Conservation (phyloP, 2,888 invertebrate species). For the Eutolmus rufibarbis region DNA sequence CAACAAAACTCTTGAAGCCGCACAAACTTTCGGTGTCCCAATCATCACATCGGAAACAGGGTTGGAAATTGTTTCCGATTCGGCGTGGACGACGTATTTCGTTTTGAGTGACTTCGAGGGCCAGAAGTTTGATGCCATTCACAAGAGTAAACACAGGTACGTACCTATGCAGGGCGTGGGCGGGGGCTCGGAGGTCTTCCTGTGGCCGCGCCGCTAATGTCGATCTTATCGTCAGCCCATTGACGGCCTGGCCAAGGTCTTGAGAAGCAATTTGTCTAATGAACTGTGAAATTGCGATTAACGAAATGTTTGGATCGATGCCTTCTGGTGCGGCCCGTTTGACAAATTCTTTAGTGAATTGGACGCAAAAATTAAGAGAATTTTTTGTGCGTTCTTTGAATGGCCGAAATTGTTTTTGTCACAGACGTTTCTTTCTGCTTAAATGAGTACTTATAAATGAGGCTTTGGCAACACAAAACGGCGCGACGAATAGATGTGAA, state of each 20-base stretch:
- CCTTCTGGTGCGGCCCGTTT: neutral
- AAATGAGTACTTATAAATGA: neutral
- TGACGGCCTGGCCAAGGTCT: neutral
- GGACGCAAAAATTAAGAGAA: neutral
- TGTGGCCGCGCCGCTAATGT: neutral
- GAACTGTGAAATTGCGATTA: slow-evolving; percentile 7
- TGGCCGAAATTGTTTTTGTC: neutral
- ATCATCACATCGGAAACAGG: slow-evolving; percentile 71
- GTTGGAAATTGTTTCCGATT: slow-evolving; percentile 68
- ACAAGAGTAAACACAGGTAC: slow-evolving; percentile 70
- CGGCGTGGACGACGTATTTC: slow-evolving; percentile 71
- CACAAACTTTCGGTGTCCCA: slow-evolving; percentile 70
- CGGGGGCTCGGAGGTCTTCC: neutral
- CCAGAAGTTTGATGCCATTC: slow-evolving; percentile 70
- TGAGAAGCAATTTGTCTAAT: slow-evolving; percentile 7
- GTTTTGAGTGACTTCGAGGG: slow-evolving; percentile 76
- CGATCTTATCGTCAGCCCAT: neutral
- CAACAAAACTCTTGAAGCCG: slow-evolving; percentile 66
- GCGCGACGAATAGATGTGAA: neutral
- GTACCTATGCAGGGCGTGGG: neutral
- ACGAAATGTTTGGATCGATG: neutral
- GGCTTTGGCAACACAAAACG: neutral
- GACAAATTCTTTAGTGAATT: neutral
- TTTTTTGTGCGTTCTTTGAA: neutral
- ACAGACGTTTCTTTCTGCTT: neutral